Evolutionary conservation across 1,140 invertebrate genomes (phyloP), one percentile per base, ranked within the genome.

Genomic region (Delia radicum): DNA sequence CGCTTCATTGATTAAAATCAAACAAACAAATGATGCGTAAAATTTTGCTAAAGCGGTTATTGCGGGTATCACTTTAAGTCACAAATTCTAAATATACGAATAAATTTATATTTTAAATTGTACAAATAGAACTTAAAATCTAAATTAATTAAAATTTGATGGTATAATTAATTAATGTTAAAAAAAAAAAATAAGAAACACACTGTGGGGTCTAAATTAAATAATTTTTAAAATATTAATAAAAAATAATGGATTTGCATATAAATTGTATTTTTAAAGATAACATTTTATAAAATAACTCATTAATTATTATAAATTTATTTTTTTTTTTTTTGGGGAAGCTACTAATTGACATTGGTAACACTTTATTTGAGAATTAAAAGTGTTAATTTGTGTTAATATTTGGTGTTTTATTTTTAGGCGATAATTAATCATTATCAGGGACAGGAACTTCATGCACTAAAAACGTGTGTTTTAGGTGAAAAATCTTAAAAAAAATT

Each of bases 131-230:
- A 37, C 33, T 76, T 73, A 24, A 72, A 72, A 76, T 31, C 61
- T n/a, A n/a, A 76, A 74, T 76, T 73, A 74, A 76, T 73, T 76
- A 69, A 74, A 31, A 74, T 76, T 76, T 76, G 33, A 67, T 48
- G 65, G 71, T 26, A 67, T 74, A 74, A 74, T 67, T 74, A 74
- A 74, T 74, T 55, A 55, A 55, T 55, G 18, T 55, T 8, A 7
- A 6, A 13, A n/a, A 48, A 15, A 18, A n/a, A 48, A 4, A 48
- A 48, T 0, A 2, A 55, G n/a, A 55, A 55, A 55, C 48, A 55
- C 18, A 55, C 8, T 55, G 48, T 55, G 48, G 24, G 48, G 48
- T 55, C 48, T 10, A 55, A 55, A 55, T 8, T 55, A 5, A 10
- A 55, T 55, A 55, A 13, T 42, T 42, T 42, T 42, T 42, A 55